phyloP scores from a whole-genome alignment of 1,140 invertebrate species.

The Pseudomyrmex flavicornis region DNA sequence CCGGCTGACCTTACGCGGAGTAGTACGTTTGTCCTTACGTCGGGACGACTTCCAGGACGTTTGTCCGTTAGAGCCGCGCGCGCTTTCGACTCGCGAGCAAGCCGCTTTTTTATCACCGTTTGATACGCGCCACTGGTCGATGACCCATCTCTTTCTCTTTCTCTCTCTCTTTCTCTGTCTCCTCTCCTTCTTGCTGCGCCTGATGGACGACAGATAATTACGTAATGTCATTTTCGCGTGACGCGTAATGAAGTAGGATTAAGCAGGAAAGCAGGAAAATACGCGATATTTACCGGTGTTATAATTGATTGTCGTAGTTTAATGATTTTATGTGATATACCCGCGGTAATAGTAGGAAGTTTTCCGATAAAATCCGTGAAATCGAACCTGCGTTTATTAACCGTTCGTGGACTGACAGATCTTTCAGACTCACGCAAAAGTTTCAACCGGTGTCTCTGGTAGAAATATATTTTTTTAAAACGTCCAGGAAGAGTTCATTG shows the following conservation, averaged over 20 bases:
- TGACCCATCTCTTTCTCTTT: conserved; percentile 40
- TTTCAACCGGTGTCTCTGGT: too few relatives aligned
- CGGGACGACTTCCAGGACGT: conserved; percentile 38
- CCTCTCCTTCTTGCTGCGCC: background rate
- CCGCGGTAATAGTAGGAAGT: too few relatives aligned
- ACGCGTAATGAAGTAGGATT: conserved; percentile 20
- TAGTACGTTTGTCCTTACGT: conserved; percentile 69
- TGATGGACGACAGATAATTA: conserved; percentile 24
- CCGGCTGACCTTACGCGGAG: conserved; percentile 63
- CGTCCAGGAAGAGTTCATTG: too few relatives aligned
- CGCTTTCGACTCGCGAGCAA: conserved; percentile 40
- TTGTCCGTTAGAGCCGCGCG: conserved; percentile 42
- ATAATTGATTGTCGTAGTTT: conserved; percentile 13
- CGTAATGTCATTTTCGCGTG: conserved; percentile 25
- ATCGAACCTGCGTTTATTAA: too few relatives aligned
- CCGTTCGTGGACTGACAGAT: too few relatives aligned
- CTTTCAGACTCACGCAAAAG: too few relatives aligned
- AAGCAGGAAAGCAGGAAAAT: conserved; percentile 11
- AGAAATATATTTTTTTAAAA: too few relatives aligned
- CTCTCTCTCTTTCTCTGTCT: conserved; percentile 9
- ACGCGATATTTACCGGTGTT: conserved; percentile 13
- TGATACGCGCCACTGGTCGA: conserved; percentile 49
- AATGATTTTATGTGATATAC: background rate
- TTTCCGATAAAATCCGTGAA: too few relatives aligned
- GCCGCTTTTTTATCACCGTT: conserved; percentile 40